phyloP scores from a whole-genome alignment of 1,140 invertebrate genomes.

The Drosophila lacertosa region DNA sequence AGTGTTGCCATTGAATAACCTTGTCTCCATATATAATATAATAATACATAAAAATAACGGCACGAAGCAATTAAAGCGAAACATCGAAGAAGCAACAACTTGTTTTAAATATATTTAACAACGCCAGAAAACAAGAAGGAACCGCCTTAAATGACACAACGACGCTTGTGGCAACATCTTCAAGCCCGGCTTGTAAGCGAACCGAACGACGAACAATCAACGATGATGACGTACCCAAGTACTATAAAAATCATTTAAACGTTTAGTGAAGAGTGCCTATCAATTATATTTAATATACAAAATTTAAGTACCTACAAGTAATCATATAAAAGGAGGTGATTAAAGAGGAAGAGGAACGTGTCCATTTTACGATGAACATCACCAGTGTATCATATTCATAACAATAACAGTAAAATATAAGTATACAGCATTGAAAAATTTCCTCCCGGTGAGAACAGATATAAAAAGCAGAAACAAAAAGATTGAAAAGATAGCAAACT shows the following conservation, averaged over 20 bases:
- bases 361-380: neutral
- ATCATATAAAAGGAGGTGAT: neutral
- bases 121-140: slow-evolving; percentile 31
- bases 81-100: slow-evolving; percentile 66
- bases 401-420: neutral
- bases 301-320: slow-evolving; percentile 7
- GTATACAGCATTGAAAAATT: neutral
- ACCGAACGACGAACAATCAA: neutral
- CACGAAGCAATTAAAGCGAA: slow-evolving; percentile 67
- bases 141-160: slow-evolving; percentile 27
- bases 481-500: neutral
- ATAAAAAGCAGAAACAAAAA: too few species aligned
- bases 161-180: neutral
- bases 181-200: slow-evolving; percentile 21
- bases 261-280: slow-evolving; percentile 18
- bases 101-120: slow-evolving; percentile 65
- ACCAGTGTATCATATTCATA: neutral
- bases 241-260: slow-evolving; percentile 24
- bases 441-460: neutral
- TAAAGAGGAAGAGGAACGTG: neutral
- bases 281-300: slow-evolving; percentile 20
- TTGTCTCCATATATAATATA: slow-evolving; percentile 57
- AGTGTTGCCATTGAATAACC: slow-evolving; percentile 60
- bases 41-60: slow-evolving; percentile 65
- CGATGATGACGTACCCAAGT: slow-evolving; percentile 26